Conservation (phyloP, 2,797 vertebrate genomes). For the Cygnus olor region DNA sequence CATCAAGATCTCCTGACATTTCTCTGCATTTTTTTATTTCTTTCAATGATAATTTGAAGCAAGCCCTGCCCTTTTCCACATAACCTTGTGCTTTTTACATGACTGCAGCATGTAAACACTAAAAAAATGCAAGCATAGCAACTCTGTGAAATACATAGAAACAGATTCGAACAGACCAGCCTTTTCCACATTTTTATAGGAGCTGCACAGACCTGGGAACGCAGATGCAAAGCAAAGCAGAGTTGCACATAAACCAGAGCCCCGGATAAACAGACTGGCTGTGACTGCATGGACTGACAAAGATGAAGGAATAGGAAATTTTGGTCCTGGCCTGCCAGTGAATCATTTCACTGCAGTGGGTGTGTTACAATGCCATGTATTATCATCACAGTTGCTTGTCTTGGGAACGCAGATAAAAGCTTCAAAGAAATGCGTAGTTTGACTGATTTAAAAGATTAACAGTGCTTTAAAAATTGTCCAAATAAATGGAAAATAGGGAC, state of each 20-base stretch:
- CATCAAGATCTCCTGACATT: conserved; percentile 52
- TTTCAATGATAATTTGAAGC: conserved; percentile 27
- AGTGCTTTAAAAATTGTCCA: conserved; percentile 25
- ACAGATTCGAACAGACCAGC: not conserved
- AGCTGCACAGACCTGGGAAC: not conserved
- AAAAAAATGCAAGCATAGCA: conserved; percentile 59
- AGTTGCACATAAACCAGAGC: not conserved
- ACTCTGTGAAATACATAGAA: conserved; percentile 47
- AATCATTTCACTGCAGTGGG: not conserved
- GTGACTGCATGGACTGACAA: not conserved
- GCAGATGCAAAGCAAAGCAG: not conserved
- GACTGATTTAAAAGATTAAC: conserved; percentile 69
- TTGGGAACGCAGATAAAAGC: conserved; percentile 1
- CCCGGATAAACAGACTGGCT: not conserved
- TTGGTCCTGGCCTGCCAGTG: not conserved
- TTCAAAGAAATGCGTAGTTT: conserved; percentile 52
- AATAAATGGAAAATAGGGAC: conserved; percentile 75
- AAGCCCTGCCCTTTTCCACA: conserved; percentile 51
- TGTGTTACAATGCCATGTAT: not conserved
- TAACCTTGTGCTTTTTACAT: conserved; percentile 27
- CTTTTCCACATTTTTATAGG: not conserved
- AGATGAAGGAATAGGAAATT: not conserved
- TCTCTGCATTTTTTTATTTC: conserved; percentile 21
- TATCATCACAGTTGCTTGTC: not conserved
- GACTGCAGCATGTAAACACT: conserved; percentile 48